Percentiles rank a stretch among this genome's conserved stretches.
Conservation (phyloP, 2,113 vertebrate species). For the Okapia johnstoni region DNA sequence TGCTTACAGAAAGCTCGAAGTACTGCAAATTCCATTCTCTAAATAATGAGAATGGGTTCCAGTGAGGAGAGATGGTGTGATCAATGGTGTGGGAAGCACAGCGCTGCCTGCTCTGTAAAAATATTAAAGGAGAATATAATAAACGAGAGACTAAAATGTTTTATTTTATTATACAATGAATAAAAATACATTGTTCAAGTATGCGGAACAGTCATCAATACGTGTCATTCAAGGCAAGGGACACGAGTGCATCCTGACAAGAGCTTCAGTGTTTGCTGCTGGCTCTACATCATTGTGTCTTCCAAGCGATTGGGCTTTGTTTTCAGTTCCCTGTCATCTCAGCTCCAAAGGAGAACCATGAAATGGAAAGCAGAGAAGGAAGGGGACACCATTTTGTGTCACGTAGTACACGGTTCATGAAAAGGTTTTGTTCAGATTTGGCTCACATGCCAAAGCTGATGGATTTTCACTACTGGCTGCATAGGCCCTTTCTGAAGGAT, state of each 20-base stretch:
- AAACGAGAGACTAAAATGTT: not conserved
- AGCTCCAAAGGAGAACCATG: not conserved
- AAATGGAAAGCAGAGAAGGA: not conserved
- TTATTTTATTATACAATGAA: not conserved
- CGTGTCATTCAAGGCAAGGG: not conserved
- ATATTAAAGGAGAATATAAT: not conserved
- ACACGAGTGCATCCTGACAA: not conserved
- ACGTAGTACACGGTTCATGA: not conserved
- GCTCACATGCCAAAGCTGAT: not conserved
- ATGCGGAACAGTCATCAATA: not conserved
- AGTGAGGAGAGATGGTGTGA: not conserved
- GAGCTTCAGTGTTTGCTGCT: not conserved
- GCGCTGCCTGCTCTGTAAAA: not conserved
- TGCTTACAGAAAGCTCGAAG: not conserved
- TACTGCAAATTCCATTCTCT: not conserved
- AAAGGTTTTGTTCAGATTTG: not conserved
- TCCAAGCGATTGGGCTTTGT: not conserved
- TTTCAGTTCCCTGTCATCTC: not conserved
- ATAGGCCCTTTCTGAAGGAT: not conserved
- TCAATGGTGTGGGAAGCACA: not conserved
- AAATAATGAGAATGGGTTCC: not conserved
- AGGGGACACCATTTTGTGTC: not conserved
- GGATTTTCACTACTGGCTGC: not conserved
- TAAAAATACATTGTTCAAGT: not conserved
- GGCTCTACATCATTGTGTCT: not conserved